A percentile compares a stretch with the other conserved stretches of the same genome.
These are phyloP conservation scores for Bombus consobrinus DNA, from an alignment of 1,140 invertebrate species.

Conservation along the genomic window DNA sequence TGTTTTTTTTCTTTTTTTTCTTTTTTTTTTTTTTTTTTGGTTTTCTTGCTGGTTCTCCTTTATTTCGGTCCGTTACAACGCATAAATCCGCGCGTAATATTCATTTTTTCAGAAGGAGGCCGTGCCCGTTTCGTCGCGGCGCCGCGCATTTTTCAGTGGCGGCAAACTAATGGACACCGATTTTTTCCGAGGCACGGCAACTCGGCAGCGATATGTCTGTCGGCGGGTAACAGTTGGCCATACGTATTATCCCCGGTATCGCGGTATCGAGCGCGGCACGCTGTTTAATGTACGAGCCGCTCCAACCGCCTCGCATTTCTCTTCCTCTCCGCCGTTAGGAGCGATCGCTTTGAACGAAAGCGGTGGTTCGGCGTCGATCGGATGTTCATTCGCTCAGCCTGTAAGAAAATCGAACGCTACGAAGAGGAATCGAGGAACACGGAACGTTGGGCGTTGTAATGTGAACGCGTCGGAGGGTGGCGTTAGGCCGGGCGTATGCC, in stretches of 20 bases:
- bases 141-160: conserved; percentile 35
- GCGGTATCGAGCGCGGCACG: conserved; percentile 8
- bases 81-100: conserved; percentile 44
- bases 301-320: neutral
- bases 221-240: conserved; percentile 44
- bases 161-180: conserved; percentile 44
- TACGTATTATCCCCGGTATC: conserved; percentile 31
- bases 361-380: neutral
- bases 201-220: conserved; percentile 27
- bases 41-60: neutral
- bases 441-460: neutral
- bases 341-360: neutral
- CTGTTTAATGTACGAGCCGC: conserved; percentile 16
- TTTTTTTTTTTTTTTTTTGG: no score
- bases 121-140: conserved; percentile 22
- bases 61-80: neutral
- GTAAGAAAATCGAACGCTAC: neutral
- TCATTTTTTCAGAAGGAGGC: conserved; percentile 23
- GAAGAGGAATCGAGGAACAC: neutral
- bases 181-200: conserved; percentile 25
- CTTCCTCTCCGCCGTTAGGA: neutral
- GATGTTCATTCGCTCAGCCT: neutral
- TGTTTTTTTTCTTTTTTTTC: no score
- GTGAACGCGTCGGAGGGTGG: no score
- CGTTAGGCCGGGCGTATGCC: no score